Base-by-base conservation (phyloP, 2,888 invertebrate species). In the Volucella inanis region DNA sequence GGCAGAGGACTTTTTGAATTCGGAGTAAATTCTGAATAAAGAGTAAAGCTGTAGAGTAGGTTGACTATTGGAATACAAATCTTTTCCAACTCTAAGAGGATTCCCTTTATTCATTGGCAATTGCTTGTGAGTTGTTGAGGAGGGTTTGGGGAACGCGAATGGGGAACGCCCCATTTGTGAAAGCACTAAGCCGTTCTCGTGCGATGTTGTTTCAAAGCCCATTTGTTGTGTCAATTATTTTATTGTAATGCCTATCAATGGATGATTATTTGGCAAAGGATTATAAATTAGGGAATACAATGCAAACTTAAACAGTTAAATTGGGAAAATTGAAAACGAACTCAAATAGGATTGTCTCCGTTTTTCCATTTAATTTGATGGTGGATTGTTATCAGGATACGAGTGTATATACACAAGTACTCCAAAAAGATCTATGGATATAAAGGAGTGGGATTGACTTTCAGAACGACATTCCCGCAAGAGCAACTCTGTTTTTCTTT, bases 201-300 rank as follows among this genome's bases (percentile, higher is more conserved):
- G 14, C 41, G 52, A 18, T n/a, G 68, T 47, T n/a, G 12, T 39
- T 18, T 11, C 47, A 22, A 31, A 50, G 14, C 49, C 22, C 41
- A 41, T 50, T 71, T 59, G 41, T 41, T 71, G 59, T 71, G 50
- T 50, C 71, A 71, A 61, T 61, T 61, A 71, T 71, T 70, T 71
- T 14, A 59, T 61, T 71, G 71, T 39, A 10, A 38, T 70, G 11
- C 14, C 49, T 49, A 68, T 50, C 12, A 15, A 9, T 3, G 22
- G 54, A 67, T 67, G 54, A 68, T 55, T 68, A 55, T 55, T 65
- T 22, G 52, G 14, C 8, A 14, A 45, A 45, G 54, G 55, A 15
- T 55, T 54, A 31, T 4, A 31, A 31, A 31, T 31, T 31, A 31
- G 6, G 6, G 31, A 31, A 31, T 31, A 31, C 31, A 31, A 31